Evolutionary conservation across 2,113 vertebrate genomes (phyloP), one percentile per base, ranked within the genome.

Genomic region (Circaetus gallicus): DNA sequence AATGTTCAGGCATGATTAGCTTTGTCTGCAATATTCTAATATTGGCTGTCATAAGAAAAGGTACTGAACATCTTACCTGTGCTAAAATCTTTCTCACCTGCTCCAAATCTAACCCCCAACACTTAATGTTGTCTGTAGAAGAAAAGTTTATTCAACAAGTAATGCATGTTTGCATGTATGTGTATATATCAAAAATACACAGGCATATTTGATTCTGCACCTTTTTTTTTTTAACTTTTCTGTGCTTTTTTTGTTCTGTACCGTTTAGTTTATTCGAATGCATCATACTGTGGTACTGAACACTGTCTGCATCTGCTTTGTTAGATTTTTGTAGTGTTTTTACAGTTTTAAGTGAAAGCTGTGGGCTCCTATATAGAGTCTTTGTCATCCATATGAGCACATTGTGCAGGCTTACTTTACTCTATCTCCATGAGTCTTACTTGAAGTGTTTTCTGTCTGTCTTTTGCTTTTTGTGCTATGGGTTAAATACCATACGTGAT

Each of bases 281-380:
- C 4, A 13, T 9, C 1, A 0, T 79, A 10, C 49, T 20, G 11
- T 66, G 24, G 49, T 77, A 49, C 13, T 29, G 36, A 82, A n/a
- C 22, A 10, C 40, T 72, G 65, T 55, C 47, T 50, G 10, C 18
- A 19, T 81, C 31, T 95, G 36, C 42, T 93, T 84, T 63, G 17
- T 87, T 89, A 76, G 52, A 22, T 90, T 96, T 94, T 47, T 72
- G 40, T 74, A 45, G 32, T 38, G 53, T 32, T 82, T 92, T 73
- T 58, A 49, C 11, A 13, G 72, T 73, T 93, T 83, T 50, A 78
- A 52, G 71, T 86, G 67, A 86, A 91, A 78, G 65, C 56, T 92
- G 11, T 29, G 38, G 40, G 42, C 20, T 12, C n/a, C 65, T 74
- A 0, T 74, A 20, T 59, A 84, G 86, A 58, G 55, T 80, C 43